These are phyloP conservation scores for Amblyjoppa proteus DNA, from an alignment of 2,888 invertebrate species.

Conservation along the genomic window DNA sequence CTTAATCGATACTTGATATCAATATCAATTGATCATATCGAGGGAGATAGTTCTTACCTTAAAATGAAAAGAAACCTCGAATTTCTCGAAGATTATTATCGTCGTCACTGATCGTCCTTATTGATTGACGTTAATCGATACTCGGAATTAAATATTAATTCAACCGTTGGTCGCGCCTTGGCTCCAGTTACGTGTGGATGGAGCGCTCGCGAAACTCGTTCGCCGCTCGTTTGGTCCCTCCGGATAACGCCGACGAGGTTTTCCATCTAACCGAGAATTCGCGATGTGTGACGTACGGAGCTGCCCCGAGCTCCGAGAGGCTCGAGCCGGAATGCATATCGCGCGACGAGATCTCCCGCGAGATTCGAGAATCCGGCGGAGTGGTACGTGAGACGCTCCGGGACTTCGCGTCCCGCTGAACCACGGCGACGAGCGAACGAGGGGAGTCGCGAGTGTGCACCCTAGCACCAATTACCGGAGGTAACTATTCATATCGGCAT, in stretches of 20 bases:
- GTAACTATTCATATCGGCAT: constrained; percentile 75
- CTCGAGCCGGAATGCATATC: constrained; percentile 39
- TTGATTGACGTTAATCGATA: not conserved
- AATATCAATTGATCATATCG: too few relatives aligned
- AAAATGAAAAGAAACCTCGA: too few relatives aligned
- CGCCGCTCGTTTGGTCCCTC: not conserved
- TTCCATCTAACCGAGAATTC: constrained; percentile 8
- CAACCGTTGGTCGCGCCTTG: not conserved
- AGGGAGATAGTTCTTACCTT: too few relatives aligned
- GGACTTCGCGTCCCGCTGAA: constrained; percentile 2
- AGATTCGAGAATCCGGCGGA: constrained; percentile 21
- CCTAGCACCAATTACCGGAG: constrained; percentile 72
- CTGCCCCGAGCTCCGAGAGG: not conserved
- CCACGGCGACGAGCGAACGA: constrained; percentile 6
- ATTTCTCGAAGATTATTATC: not conserved
- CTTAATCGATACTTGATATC: too few relatives aligned
- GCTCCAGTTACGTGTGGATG: not conserved
- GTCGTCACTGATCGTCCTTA: not conserved
- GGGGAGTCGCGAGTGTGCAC: constrained; percentile 19
- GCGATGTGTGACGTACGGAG: constrained; percentile 13
- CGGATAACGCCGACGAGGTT: not conserved
- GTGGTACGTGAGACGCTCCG: not conserved
- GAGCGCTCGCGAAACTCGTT: not conserved
- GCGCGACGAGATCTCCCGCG: constrained; percentile 33
- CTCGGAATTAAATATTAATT: not conserved